Conservation (phyloP, 2,113 vertebrate genomes). For the Eulemur macaco region DNA sequence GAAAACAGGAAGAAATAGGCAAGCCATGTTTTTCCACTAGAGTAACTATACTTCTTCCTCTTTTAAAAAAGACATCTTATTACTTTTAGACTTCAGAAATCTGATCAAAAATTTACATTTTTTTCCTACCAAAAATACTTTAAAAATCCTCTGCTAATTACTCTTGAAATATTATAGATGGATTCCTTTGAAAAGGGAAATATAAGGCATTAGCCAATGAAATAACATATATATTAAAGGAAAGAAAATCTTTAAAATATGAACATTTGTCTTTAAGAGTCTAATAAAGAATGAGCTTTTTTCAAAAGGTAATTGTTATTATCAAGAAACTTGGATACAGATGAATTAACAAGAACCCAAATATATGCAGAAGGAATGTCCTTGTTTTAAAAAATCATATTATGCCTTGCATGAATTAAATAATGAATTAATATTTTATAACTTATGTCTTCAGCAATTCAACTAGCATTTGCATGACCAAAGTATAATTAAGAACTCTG, state of each 20-base stretch:
- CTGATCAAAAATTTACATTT: not conserved
- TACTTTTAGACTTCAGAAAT: slow-evolving; percentile 27
- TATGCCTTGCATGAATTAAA: slow-evolving; percentile 20
- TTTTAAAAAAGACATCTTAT: slow-evolving; percentile 40
- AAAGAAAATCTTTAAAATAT: not conserved
- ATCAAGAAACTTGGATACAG: not conserved
- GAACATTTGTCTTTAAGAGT: not conserved
- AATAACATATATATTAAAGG: not conserved
- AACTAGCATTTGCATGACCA: not conserved
- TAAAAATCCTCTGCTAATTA: not conserved
- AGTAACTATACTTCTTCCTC: not conserved
- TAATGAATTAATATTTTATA: not conserved
- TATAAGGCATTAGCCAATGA: not conserved
- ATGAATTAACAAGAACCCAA: not conserved
- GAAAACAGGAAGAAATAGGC: not conserved
- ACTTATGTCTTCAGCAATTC: not conserved
- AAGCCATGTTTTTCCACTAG: not conserved
- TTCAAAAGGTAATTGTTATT: not conserved
- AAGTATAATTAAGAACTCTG: not conserved
- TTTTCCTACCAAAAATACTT: slow-evolving; percentile 22
- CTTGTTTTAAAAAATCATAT: not conserved
- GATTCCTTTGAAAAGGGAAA: slow-evolving; percentile 28
- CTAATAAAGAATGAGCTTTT: not conserved
- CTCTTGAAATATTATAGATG: not conserved
- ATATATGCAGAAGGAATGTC: slow-evolving; percentile 9